Base-by-base conservation (phyloP, 2,797 vertebrate genomes). In the Anniella stebbinsi region DNA sequence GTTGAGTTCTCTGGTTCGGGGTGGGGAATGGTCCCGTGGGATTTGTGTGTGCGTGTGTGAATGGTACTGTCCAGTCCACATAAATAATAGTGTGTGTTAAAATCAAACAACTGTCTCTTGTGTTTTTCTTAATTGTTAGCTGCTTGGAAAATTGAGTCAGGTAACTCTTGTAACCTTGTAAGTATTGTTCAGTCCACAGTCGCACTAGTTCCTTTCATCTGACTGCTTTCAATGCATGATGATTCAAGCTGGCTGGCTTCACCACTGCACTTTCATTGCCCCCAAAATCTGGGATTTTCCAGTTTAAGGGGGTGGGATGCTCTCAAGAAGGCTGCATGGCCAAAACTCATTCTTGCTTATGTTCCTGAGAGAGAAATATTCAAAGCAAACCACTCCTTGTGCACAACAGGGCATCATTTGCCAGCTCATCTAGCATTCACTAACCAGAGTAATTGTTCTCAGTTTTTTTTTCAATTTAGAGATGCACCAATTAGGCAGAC, bases 51-150 rank as follows among this genome's bases (percentile, higher is more conserved):
- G 6, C 91, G 90, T 93, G 21, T 70, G n/a, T 60, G 91, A 91
- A 89, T 94, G 91, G 69, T 92, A 60, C 84, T 94, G 86, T 95
- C 93, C 80, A 80, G 28, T 95, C 73, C 81, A 81, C 87, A 38
- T 92, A 83, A 94, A 95, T 75, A 90, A 94, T 93, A 91, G 87
- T 87, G 38, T 86, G 41, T 75, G 66, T 87, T 90, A 66, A 95
- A 97, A 97, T 96, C 97, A 97, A 97, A 95, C 86, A 90, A 96
- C 97, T 94, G 92, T 97, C 90, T 97, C 92, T 98, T 97, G 93
- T 98, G 96, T 97, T 97, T 87, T 97, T 97, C 96, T 97, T 97
- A 96, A 97, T 96, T 97, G 96, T 97, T 97, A 96, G 97, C 97
- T 94, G 96, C 98, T 97, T 98, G 97, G 97, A 96, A 96, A 96